Conservation (phyloP, 2,888 invertebrate species). For the Eristalinus aeneus region DNA sequence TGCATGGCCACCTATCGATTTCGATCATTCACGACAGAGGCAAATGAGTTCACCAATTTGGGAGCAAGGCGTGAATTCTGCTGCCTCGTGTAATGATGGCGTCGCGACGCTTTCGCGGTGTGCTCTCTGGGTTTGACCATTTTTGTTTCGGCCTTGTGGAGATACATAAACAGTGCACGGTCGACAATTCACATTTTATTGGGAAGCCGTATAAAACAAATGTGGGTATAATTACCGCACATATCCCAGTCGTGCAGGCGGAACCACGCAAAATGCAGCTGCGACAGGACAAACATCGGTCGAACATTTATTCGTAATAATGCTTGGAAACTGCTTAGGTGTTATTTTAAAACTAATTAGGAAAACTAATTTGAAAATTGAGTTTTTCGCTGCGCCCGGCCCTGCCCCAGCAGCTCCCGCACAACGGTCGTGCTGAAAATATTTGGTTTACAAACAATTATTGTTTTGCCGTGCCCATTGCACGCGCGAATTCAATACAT, state of each 20-base stretch:
- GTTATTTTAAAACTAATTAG: constrained; percentile 72
- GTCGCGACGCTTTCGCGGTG: constrained; percentile 58
- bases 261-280: constrained; percentile 64
- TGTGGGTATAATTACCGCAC: constrained; percentile 64
- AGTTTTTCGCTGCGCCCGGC: constrained; percentile 52
- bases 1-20: neutral
- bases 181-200: constrained; percentile 60
- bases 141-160: constrained; percentile 26
- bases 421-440: constrained; percentile 34
- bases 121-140: constrained; percentile 63
- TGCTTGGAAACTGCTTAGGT: constrained; percentile 68
- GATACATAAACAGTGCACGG: constrained; percentile 17
- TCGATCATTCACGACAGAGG: neutral
- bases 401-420: no score
- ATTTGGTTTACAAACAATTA: constrained; percentile 50
- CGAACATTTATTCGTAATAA: constrained; percentile 60
- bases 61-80: neutral
- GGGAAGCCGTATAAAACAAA: constrained; percentile 69
- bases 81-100: constrained; percentile 6
- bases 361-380: constrained; percentile 72
- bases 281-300: constrained; percentile 25
- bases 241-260: constrained; percentile 61
- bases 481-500: neutral
- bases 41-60: neutral
- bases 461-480: constrained; percentile 28